Conservation (phyloP, 2,888 invertebrate species). For the Buathra laborator region DNA sequence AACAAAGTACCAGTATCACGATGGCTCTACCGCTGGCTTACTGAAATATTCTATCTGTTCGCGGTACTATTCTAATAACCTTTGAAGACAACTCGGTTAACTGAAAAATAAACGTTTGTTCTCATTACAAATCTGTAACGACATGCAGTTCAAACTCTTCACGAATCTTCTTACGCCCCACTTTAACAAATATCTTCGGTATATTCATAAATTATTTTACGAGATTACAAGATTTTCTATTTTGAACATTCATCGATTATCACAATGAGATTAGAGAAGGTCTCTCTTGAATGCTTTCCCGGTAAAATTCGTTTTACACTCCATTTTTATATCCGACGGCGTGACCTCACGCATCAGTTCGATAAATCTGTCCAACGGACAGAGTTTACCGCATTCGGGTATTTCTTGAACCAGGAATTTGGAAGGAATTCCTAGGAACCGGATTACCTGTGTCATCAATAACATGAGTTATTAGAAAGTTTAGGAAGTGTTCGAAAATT, state of each 20-base stretch:
- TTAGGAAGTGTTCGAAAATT: not conserved
- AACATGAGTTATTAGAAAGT: conserved; percentile 27
- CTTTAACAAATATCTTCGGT: not conserved
- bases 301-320: conserved; percentile 26
- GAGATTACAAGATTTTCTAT: not conserved
- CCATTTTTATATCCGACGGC: conserved; percentile 84
- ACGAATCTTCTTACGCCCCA: not conserved
- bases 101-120: conserved; percentile 8
- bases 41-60: conserved; percentile 31
- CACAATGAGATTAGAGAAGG: not conserved
- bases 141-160: too few species aligned
- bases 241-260: not conserved
- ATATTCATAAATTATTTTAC: not conserved
- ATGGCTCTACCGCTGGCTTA: conserved; percentile 21
- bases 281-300: too few species aligned
- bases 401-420: conserved; percentile 84
- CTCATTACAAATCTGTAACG: not conserved
- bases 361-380: conserved; percentile 86
- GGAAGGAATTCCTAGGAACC: conserved; percentile 85
- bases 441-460: conserved; percentile 85
- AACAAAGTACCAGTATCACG: conserved; percentile 26
- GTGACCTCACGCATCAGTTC: conserved; percentile 85
- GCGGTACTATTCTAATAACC: conserved; percentile 12
- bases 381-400: conserved; percentile 86
- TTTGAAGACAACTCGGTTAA: conserved; percentile 18